Conservation (phyloP, 1,140 invertebrate species). For the Aphelenchoides fujianensis region DNA sequence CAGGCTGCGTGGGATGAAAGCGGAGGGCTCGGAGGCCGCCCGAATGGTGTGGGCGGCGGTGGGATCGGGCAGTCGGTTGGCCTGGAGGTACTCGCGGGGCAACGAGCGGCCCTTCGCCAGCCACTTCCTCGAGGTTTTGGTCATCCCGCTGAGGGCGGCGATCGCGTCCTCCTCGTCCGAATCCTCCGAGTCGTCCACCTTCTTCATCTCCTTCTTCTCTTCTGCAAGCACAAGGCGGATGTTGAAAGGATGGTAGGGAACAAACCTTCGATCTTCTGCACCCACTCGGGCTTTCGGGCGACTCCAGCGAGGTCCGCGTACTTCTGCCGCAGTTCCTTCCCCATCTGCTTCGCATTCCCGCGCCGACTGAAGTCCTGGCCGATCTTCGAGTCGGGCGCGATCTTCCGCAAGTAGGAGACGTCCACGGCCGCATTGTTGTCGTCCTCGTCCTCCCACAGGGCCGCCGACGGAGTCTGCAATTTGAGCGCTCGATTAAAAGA, state of each 20-base stretch:
- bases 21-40: conserved; percentile 19
- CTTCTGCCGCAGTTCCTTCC: conserved; percentile 6
- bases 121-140: conserved; percentile 26
- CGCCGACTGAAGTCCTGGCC: not conserved
- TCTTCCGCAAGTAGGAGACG: conserved; percentile 7
- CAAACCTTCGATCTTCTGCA: conserved; percentile 17
- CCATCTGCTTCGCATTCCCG: conserved; percentile 12
- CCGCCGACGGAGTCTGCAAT: not conserved
- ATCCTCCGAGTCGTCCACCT: conserved; percentile 25
- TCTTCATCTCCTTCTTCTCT: conserved; percentile 3
- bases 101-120: conserved; percentile 21
- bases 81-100: conserved; percentile 26
- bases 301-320: conserved; percentile 6
- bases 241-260: not conserved
- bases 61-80: conserved; percentile 23
- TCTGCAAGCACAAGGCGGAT: not conserved
- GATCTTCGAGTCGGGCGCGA: conserved; percentile 9
- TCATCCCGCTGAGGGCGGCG: conserved; percentile 27
- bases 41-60: conserved; percentile 35
- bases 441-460: conserved; percentile 22
- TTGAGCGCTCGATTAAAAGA: no score
- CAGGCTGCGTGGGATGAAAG: conserved; percentile 45
- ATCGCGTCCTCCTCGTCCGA: conserved; percentile 34
- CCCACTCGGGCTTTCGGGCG: conserved; percentile 23
- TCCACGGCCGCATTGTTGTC: conserved; percentile 4